Conservation (phyloP, 2,113 vertebrate genomes). For the Rattus norvegicus region DNA sequence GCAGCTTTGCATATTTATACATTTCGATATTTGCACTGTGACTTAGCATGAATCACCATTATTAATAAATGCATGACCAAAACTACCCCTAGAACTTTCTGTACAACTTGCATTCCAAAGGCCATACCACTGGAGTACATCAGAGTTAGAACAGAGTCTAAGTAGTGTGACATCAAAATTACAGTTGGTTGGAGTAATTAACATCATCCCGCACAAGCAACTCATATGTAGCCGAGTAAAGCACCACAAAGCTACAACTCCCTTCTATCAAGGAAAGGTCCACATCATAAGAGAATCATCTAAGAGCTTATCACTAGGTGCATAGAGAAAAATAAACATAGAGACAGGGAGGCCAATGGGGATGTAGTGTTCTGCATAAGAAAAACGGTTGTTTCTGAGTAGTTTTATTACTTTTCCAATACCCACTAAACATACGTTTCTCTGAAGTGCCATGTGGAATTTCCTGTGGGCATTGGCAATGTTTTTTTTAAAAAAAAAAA, state of each 20-base stretch:
- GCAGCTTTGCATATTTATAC: not conserved
- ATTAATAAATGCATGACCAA: not conserved
- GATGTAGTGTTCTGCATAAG: not conserved
- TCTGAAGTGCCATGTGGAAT: not conserved
- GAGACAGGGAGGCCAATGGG: not conserved
- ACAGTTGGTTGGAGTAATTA: not conserved
- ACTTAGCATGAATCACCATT: not conserved
- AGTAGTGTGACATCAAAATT: not conserved
- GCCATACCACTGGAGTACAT: too few relatives aligned
- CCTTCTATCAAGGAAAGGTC: not conserved
- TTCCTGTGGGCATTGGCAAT: conserved; percentile 16
- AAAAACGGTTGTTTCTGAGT: not conserved
- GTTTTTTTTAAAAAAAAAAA: conserved; percentile 40
- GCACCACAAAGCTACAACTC: not conserved
- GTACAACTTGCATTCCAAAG: not conserved
- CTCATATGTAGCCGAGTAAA: accelerated
- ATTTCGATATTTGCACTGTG: not conserved
- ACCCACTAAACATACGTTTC: not conserved
- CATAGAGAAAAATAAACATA: not conserved
- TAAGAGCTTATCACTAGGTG: not conserved
- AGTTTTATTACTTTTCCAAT: not conserved
- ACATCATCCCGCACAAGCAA: not conserved
- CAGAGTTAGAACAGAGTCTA: not conserved
- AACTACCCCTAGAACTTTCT: not conserved
- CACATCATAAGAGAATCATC: not conserved